A percentile compares a stretch with the other conserved stretches of the same genome.
phyloP scores from a whole-genome alignment of 1,140 invertebrate genomes.

The Tachypleus tridentatus region DNA sequence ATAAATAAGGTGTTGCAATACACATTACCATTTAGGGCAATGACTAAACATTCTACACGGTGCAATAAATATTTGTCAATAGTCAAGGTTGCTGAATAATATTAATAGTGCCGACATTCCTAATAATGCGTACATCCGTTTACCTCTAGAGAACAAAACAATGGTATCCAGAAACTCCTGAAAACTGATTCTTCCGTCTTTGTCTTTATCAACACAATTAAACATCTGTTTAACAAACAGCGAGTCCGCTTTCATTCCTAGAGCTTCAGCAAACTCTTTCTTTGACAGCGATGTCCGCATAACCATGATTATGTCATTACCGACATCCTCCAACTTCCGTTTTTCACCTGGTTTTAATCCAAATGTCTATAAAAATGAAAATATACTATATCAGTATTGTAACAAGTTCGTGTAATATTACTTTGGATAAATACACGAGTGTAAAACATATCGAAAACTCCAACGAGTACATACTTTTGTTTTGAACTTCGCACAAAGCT shows the following conservation, averaged over 20 bases:
- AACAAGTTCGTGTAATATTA: background rate
- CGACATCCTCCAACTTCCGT: conserved; percentile 51
- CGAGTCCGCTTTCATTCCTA: conserved; percentile 91
- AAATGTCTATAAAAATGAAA: conserved; percentile 47
- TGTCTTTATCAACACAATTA: conserved; percentile 92
- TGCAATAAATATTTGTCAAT: no score
- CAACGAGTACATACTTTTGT: no score
- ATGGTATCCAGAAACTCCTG: conserved; percentile 96
- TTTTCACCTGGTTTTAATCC: conserved; percentile 55
- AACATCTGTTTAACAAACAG: conserved; percentile 99
- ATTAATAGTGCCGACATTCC: no score
- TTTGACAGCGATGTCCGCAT: conserved; percentile 89
- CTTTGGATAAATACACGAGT: no score
- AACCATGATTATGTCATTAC: conserved; percentile 73
- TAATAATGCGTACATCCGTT: background rate
- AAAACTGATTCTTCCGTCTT: conserved; percentile 91
- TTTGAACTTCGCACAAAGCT: no score
- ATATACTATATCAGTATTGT: background rate
- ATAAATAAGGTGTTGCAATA: no score
- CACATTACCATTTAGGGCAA: no score
- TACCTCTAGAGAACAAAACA: conserved; percentile 50
- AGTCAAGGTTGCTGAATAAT: no score
- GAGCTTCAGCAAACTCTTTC: conserved; percentile 89
- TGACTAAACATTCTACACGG: no score
- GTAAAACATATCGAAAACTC: no score